Conservation (phyloP, 2,888 invertebrate species). For the Mimachlamys varia region DNA sequence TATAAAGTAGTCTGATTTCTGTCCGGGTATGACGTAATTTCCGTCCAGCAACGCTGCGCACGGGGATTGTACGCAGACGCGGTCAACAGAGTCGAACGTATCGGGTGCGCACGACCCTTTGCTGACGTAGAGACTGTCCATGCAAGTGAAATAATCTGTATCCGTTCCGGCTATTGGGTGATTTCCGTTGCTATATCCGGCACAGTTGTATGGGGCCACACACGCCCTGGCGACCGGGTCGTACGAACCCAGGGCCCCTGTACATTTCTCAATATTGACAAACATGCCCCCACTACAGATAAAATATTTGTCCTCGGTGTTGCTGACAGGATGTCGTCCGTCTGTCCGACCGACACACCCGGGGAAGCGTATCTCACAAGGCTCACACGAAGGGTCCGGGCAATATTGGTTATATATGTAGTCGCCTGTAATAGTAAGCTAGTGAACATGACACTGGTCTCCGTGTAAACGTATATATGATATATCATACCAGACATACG, state of each 20-base stretch:
- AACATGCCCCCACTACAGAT: constrained; percentile 42
- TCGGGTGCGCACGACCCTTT: constrained; percentile 53
- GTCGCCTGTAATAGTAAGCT: constrained; percentile 46
- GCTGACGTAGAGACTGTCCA: constrained; percentile 54
- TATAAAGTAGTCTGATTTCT: constrained; percentile 37
- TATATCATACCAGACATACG: too few relatives aligned
- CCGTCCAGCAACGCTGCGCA: constrained; percentile 7
- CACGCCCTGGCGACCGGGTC: constrained; percentile 42
- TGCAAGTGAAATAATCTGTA: constrained; percentile 60
- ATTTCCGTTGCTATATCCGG: constrained; percentile 45
- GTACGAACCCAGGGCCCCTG: constrained; percentile 20
- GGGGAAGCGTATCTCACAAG: constrained; percentile 59
- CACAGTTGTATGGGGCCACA: constrained; percentile 42
- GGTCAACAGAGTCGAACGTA: constrained; percentile 42
- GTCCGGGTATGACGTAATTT: constrained; percentile 38
- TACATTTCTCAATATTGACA: constrained; percentile 37
- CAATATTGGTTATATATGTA: constrained; percentile 49
- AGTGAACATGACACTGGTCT: not conserved
- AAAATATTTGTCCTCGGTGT: constrained; percentile 44
- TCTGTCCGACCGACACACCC: constrained; percentile 60
- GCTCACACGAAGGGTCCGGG: constrained; percentile 52
- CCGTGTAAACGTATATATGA: too few relatives aligned
- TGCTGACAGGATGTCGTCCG: constrained; percentile 56
- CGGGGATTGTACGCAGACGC: constrained; percentile 38
- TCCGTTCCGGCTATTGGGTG: constrained; percentile 54